Percentiles rank a stretch among this genome's conserved stretches.
These are phyloP conservation scores for Mungos mungo DNA, from an alignment of 2,113 vertebrate genomes.

Conservation along the genomic window DNA sequence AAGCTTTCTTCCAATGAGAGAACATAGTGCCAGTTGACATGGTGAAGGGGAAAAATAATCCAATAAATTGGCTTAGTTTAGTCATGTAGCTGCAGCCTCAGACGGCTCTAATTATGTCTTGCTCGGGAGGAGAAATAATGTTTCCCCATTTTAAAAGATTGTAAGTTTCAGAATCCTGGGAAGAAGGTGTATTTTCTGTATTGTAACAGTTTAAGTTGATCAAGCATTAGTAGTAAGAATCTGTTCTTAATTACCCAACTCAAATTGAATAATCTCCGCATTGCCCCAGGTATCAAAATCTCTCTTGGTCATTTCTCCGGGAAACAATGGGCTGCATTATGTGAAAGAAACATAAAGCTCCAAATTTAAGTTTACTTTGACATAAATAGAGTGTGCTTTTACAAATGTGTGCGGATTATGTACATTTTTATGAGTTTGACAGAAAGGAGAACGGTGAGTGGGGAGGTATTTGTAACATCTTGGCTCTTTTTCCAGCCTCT, in stretches of 20 bases:
- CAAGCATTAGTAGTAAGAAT: constrained; percentile 49
- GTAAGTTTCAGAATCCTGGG: constrained; percentile 56
- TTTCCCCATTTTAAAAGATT: constrained; percentile 54
- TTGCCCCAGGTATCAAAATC: constrained; percentile 71
- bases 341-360: constrained; percentile 1
- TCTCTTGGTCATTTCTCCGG: constrained; percentile 51
- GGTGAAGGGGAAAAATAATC: not conserved
- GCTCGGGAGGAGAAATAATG: constrained; percentile 46
- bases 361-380: constrained; percentile 45
- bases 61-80: constrained; percentile 26
- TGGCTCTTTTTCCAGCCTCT: constrained; percentile 48
- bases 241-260: constrained; percentile 75
- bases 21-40: not conserved
- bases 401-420: constrained; percentile 10
- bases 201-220: constrained; percentile 51
- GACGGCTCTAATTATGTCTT: constrained; percentile 56
- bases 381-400: constrained; percentile 53
- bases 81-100: not conserved
- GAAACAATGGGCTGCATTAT: constrained; percentile 65
- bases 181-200: constrained; percentile 52
- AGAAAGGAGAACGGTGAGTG: constrained; percentile 49
- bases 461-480: constrained; percentile 50
- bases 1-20: constrained; percentile 33
- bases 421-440: constrained; percentile 62
- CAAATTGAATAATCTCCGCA: constrained; percentile 59